Percentiles rank a stretch among this genome's conserved stretches.
phyloP scores from a whole-genome alignment of 2,113 vertebrate species.

The Hystrix cristata region DNA sequence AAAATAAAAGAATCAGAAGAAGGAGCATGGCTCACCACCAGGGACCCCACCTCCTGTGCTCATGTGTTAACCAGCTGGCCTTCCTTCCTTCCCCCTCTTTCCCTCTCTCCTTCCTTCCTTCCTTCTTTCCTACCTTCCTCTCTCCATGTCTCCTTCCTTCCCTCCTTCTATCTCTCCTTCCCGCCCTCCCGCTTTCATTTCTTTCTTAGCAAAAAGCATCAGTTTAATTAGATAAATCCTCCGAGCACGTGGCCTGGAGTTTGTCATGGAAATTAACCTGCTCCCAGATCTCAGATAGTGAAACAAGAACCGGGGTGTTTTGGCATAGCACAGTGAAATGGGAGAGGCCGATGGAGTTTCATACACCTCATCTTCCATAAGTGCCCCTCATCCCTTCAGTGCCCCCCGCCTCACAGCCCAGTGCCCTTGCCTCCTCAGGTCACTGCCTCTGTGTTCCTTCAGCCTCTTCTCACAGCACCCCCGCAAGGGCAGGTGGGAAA shows the following conservation, averaged over 20 bases:
- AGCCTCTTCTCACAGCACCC: neutral
- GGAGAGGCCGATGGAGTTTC: constrained; percentile 89
- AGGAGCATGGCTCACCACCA: neutral
- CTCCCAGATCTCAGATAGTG: constrained; percentile 91
- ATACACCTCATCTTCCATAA: constrained; percentile 88
- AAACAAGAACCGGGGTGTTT: constrained; percentile 91
- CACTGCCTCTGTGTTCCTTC: neutral
- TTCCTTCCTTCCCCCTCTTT: constrained; percentile 59
- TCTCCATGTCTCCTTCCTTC: neutral
- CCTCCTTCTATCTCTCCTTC: neutral
- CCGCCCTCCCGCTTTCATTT: constrained; percentile 85
- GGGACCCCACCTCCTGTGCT: neutral
- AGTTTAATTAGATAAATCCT: constrained; percentile 93
- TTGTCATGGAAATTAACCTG: constrained; percentile 94
- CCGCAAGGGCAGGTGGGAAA: neutral
- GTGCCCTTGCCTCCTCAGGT: constrained; percentile 31
- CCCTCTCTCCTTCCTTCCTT: constrained; percentile 81
- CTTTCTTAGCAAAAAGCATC: constrained; percentile 91
- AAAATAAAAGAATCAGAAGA: neutral
- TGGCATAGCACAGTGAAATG: constrained; percentile 89
- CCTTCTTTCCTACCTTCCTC: rapidly evolving
- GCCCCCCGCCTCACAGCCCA: constrained; percentile 72
- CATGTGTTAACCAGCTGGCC: neutral
- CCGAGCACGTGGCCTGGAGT: constrained; percentile 89
- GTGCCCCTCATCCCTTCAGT: constrained; percentile 76